Evolutionary conservation across 2,797 vertebrate genomes (phyloP), one percentile per base, ranked within the genome.

Genomic region (Oreochromis mossambicus): DNA sequence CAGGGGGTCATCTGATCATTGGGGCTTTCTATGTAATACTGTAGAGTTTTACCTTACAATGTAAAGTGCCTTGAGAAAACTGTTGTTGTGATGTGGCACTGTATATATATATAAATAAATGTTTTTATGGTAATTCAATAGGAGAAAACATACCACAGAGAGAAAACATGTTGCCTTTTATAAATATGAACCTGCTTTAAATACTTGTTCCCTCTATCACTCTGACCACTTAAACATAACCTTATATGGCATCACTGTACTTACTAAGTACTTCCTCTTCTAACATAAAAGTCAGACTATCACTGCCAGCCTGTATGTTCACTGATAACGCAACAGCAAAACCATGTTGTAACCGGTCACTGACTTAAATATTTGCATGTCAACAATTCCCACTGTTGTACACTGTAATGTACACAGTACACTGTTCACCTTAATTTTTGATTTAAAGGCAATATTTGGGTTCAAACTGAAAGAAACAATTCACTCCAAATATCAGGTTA

Each of bases 401-500:
- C 21, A 54, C 21, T 54, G 52, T 24, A 54, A 54, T 24, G 11
- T 24, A 54, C 52, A 24, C 52, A 54, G 52, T 54, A 24, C 52
- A 24, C 52, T 24, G 6, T 54, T 24, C 52, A 54, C 11, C 21
- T 54, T 54, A 0, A 13, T 54, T 54, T 54, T 0, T 4, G 2
- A 54, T 54, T 54, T 4, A 54, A 5, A 54, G 21, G 52, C 52
- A 54, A 54, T 54, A 54, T 54, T 54, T 54, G 11, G 1, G 52
- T 24, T 13, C 21, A 54, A 54, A 24, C 21, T 24, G 2, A 54
- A 54, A 54, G 21, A 54, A 54, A 24, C 0, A 13, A 54, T 24
- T 54, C 11, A 7, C 3, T 24, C 52, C 11, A 54, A 7, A 54
- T 21, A 54, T 54, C 52, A 54, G 6, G 52, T 54, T 54, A 54